Conservation (phyloP, 2,888 invertebrate species). For the Augiades crinisus region DNA sequence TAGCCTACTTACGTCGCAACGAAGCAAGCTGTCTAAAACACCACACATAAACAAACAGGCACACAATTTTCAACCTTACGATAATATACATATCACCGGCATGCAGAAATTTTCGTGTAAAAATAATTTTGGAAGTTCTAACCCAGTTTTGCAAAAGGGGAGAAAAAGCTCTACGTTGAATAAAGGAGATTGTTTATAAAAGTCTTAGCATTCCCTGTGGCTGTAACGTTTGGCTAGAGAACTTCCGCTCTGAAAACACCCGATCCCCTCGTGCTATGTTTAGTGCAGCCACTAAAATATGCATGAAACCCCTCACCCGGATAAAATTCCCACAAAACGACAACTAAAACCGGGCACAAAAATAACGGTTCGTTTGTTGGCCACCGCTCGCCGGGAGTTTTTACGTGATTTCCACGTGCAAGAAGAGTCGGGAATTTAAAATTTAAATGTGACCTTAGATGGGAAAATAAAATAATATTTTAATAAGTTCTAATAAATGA, state of each 20-base stretch:
- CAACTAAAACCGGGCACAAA: conserved; percentile 20
- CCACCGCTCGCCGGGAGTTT: conserved; percentile 1
- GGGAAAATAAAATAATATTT: background rate
- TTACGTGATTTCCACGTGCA: conserved; percentile 15
- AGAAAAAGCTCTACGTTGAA: too few species aligned
- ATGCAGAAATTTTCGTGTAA: too few species aligned
- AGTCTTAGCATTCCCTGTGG: background rate
- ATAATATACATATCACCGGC: too few species aligned
- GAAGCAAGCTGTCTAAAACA: too few species aligned
- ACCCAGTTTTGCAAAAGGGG: too few species aligned
- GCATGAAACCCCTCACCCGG: conserved; percentile 25
- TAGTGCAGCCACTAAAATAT: conserved; percentile 26
- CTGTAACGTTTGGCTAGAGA: conserved; percentile 7
- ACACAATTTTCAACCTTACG: too few species aligned
- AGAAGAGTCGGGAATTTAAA: background rate
- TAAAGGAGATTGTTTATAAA: background rate
- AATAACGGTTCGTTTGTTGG: conserved; percentile 23
- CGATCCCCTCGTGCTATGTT: conserved; percentile 19
- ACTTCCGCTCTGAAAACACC: conserved; percentile 17
- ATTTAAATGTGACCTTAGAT: background rate
- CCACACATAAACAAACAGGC: too few species aligned
- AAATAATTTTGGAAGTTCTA: too few species aligned
- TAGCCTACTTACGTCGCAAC: too few species aligned
- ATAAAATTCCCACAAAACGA: conserved; percentile 27
- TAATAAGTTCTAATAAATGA: too few species aligned